Conservation (phyloP, 2,797 vertebrate species). For the Microtus agrestis region DNA sequence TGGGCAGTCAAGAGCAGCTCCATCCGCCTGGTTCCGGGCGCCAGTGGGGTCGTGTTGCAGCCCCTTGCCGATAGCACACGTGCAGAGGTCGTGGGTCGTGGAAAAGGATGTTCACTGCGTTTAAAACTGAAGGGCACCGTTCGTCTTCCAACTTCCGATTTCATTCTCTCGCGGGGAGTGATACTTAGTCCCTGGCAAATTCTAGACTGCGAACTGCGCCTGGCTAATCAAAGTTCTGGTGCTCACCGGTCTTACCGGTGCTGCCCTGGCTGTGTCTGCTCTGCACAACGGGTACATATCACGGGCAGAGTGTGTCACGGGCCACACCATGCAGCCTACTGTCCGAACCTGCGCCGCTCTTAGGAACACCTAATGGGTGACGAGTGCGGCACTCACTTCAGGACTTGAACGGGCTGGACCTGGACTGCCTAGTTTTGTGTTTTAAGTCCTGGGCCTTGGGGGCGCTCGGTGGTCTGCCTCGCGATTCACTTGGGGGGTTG, state of each 20-base stretch:
- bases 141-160: slow-evolving; percentile 6
- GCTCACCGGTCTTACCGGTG: slow-evolving; percentile 1
- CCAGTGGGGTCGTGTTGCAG: neutral
- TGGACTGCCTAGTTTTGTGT: neutral
- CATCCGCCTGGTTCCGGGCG: neutral
- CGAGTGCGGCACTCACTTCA: neutral
- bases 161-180: neutral
- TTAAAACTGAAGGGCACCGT: neutral
- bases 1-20: neutral
- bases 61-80: neutral
- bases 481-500: neutral
- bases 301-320: slow-evolving; percentile 44
- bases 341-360: slow-evolving; percentile 3
- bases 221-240: slow-evolving; percentile 36
- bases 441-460: neutral
- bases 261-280: slow-evolving; percentile 24
- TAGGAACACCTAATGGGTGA: slow-evolving; percentile 21
- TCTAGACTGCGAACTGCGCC: slow-evolving; percentile 7
- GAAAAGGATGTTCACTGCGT: neutral
- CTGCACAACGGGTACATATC: slow-evolving; percentile 78
- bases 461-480: neutral
- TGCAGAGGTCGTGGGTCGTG: neutral
- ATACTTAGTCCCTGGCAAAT: neutral
- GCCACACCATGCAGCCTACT: slow-evolving; percentile 45
- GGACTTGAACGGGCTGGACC: neutral